A percentile compares a stretch with the other conserved stretches of the same genome.
phyloP scores from a whole-genome alignment of 2,888 invertebrate genomes.

The Brenthis daphne region DNA sequence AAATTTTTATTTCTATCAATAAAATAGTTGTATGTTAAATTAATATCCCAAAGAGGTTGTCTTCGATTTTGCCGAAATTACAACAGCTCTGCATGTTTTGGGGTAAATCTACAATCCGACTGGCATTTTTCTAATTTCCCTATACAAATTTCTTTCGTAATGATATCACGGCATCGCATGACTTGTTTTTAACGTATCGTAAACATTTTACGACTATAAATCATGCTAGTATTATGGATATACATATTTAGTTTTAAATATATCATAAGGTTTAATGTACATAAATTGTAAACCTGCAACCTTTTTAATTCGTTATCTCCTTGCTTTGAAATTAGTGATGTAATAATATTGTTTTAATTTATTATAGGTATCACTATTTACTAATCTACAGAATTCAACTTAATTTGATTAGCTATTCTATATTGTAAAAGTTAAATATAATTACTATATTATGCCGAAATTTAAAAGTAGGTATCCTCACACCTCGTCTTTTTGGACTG shows the following conservation, averaged over 20 bases:
- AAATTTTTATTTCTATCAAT: conserved; percentile 2
- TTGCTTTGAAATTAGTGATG: not conserved
- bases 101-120: conserved; percentile 41
- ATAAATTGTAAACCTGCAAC: not conserved
- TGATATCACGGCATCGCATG: conserved; percentile 74
- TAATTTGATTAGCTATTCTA: not conserved
- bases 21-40: not conserved
- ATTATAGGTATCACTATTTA: not conserved
- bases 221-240: conserved; percentile 5
- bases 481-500: too few species aligned
- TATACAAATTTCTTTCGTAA: conserved; percentile 55
- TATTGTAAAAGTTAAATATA: not conserved
- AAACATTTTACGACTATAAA: conserved; percentile 49
- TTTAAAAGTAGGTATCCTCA: too few species aligned
- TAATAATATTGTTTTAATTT: not conserved
- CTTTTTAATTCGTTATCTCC: conserved; percentile 1
- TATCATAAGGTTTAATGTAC: not conserved
- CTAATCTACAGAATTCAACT: not conserved
- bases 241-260: not conserved
- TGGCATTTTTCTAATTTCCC: conserved; percentile 48
- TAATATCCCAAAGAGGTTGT: conserved; percentile 6
- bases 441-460: not conserved
- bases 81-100: conserved; percentile 27
- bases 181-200: conserved; percentile 53
- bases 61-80: conserved; percentile 8